phyloP scores from a whole-genome alignment of 2,888 invertebrate species.

The Bimastos eiseni region DNA sequence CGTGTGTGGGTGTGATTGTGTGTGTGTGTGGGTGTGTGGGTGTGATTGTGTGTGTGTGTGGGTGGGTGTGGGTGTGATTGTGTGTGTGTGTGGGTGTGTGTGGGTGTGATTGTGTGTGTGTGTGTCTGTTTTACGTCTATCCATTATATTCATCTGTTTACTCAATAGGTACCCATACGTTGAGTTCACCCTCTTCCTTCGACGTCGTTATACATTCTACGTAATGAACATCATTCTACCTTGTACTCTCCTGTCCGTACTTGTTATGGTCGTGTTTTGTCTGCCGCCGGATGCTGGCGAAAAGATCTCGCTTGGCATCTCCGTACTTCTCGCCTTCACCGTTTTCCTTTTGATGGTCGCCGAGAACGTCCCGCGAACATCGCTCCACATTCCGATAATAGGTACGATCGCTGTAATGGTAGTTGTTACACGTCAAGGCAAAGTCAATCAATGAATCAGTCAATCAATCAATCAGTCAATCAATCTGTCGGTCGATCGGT shows the following conservation, averaged over 20 bases:
- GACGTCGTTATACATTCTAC: slow-evolving; percentile 43
- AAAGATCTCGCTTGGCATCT: slow-evolving; percentile 40
- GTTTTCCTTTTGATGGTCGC: slow-evolving; percentile 36
- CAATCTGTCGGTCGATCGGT: no score
- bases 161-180: slow-evolving; percentile 26
- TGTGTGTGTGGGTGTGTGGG: no score
- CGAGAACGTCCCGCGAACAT: slow-evolving; percentile 50
- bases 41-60: background rate
- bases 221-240: slow-evolving; percentile 33
- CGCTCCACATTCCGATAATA: slow-evolving; percentile 46
- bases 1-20: no score
- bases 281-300: slow-evolving; percentile 55
- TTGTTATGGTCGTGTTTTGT: slow-evolving; percentile 52
- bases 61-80: no score
- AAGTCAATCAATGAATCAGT: no score
- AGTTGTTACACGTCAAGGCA: background rate
- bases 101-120: background rate
- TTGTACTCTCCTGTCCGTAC: slow-evolving; percentile 45
- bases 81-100: no score
- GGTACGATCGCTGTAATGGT: background rate
- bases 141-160: background rate
- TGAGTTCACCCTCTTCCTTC: slow-evolving; percentile 42
- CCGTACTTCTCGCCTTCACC: slow-evolving; percentile 31
- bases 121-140: background rate
- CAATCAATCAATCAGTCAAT: no score